Base-by-base conservation (phyloP, 1,140 invertebrate species). In the Orchesella cincta region DNA sequence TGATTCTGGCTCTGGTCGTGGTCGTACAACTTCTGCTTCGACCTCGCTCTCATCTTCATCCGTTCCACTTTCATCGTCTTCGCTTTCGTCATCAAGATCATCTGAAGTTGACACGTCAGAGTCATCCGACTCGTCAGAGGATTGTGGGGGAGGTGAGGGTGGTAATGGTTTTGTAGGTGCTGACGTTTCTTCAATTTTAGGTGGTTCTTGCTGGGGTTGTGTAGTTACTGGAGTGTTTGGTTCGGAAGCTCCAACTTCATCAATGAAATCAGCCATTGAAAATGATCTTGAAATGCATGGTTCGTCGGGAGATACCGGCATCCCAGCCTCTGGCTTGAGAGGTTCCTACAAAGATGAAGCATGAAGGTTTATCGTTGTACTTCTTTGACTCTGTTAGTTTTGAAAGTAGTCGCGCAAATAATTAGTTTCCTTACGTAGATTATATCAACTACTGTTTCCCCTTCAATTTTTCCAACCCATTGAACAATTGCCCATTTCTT, bases 401-500 rank as follows among this genome's bases (percentile, higher is more conserved):
- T n/a, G n/a, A n/a, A n/a, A n/a, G n/a, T n/a, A n/a, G n/a, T n/a
- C n/a, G n/a, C n/a, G n/a, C n/a, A n/a, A n/a, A n/a, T n/a, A n/a
- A n/a, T n/a, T n/a, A n/a, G 5, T 57, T 57, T 57, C 26, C 26
- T 57, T 75, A 78, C 77, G 34, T 78, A 78, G 18, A 78, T 62
- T n/a, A 78, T 29, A 67, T 78, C 77, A 1, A 78, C 77, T n/a
- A 78, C 62, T n/a, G 62, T 72, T 23, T 78, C 77, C 34, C 46
- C 46, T 28, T 67, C 77, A 70, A 78, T 78, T 29, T 67, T 35
- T 18, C 77, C 77, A 26, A 73, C 72, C 77, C 77, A 78, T 71
- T 75, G 77, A 26, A 78, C 74, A 23, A 73, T 78, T 35, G 77
- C 77, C 73, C 73, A 78, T 62, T 78, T 75, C 34, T 75, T 54